Evolutionary conservation across 2,888 invertebrate species (phyloP), one percentile per base, ranked within the genome.

Genomic region (Drosophila setosimentum): DNA sequence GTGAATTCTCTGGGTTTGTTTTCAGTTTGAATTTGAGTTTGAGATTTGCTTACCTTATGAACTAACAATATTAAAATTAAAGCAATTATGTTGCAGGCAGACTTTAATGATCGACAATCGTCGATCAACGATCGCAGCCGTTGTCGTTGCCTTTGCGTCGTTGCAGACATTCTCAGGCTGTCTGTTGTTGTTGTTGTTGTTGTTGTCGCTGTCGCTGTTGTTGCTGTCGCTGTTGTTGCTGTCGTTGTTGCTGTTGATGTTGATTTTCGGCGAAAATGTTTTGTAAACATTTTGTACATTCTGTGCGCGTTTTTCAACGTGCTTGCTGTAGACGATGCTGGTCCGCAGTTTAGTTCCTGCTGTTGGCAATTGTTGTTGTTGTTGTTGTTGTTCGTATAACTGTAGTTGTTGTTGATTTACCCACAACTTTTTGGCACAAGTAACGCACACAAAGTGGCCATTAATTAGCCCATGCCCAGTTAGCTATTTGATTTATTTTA

Each of bases 191-290:
- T 27, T 61, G 53, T n/a, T 66, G 58, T 16, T 58, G 59, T 10
- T 74, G 55, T 40, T 62, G 67, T 11, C 60, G 48, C 30, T 65
- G 51, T 49, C 64, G 50, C 13, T 45, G 69, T 18, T 51, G 55
- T 33, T 61, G 51, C n/a, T 62, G 58, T 49, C 62, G 64, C 24
- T 51, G 54, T 29, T 50, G 54, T 29, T 59, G 58, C 29, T 55
- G 69, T 24, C 48, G 58, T 50, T 58, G 71, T 58, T 54, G 48
- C 50, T 62, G 77, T 68, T 51, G 49, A 42, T 78, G 90, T 76
- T 76, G 89, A 87, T 92, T 92, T 93, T 91, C 93, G 91, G 76
- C 93, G 92, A 89, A 91, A 92, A 89, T 93, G 92, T 92, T 93
- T 92, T 82, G 91, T 92, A 87, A 92, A 93, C 93, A 93, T 92